Percentiles rank a stretch among this genome's conserved stretches.
phyloP scores from a whole-genome alignment of 2,888 invertebrate species.

The Ceraclea dissimilis region DNA sequence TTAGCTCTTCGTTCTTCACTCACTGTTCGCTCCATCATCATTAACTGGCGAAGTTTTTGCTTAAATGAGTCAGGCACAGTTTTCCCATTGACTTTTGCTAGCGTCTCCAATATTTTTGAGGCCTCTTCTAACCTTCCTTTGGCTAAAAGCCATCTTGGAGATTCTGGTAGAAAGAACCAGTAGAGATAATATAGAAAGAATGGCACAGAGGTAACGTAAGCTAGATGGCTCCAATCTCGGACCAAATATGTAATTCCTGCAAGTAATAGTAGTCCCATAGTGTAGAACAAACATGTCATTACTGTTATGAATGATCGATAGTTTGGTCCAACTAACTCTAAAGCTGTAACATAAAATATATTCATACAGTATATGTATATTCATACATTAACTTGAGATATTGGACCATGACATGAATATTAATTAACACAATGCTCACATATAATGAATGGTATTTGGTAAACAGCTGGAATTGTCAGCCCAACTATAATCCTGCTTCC shows the following conservation, averaged over 20 bases:
- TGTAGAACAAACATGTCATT: constrained; percentile 87
- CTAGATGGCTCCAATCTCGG: constrained; percentile 75
- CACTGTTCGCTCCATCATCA: constrained; percentile 53
- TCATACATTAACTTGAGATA: too few species aligned
- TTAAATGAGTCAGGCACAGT: constrained; percentile 66
- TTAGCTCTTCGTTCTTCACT: constrained; percentile 41
- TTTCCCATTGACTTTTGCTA: constrained; percentile 72
- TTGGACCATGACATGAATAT: too few species aligned
- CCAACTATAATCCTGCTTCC: constrained; percentile 77
- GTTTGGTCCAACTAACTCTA: constrained; percentile 85
- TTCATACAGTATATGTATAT: too few species aligned
- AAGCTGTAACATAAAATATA: constrained; percentile 49
- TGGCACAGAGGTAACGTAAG: constrained; percentile 75
- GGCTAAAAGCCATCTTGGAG: constrained; percentile 85
- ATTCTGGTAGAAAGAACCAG: constrained; percentile 83
- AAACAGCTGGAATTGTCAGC: constrained; percentile 83
- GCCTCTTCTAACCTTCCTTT: constrained; percentile 77
- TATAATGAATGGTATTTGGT: constrained; percentile 92
- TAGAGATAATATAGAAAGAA: constrained; percentile 79
- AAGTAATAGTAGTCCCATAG: constrained; percentile 74
- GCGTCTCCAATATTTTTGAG: constrained; percentile 63
- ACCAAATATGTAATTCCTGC: constrained; percentile 79
- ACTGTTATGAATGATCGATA: constrained; percentile 89
- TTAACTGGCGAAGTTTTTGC: constrained; percentile 63
- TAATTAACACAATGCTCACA: constrained; percentile 50